Evolutionary conservation across 2,888 invertebrate species (phyloP), one percentile per base, ranked within the genome.

Genomic region (Andrena hattorfiana): DNA sequence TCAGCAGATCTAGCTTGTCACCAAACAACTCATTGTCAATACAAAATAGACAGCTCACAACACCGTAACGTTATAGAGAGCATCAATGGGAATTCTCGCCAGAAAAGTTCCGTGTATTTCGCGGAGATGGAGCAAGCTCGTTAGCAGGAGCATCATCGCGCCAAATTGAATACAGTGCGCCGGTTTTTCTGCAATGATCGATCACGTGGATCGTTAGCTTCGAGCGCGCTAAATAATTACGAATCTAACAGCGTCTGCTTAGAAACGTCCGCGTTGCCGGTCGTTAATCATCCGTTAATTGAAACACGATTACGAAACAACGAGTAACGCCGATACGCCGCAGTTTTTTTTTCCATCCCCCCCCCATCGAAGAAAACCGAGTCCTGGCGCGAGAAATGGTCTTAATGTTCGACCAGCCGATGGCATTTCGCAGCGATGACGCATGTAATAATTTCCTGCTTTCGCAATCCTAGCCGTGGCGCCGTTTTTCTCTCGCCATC

Each of bases 381-480:
- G 63, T 77, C 75, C 51, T 66, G 42, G 26, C 59, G 13, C 62
- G 60, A 73, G 77, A 75, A 74, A 77, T 73, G 62, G 32, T 56
- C 35, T 69, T 70, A 69, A 80, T 69, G 80, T 54, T 60, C 62
- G 42, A 23, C 69, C 42, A 28, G 13, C 30, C 72, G 81, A 77
- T 75, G 77, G 66, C 78, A 82, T 84, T 84, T 84, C 32, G 28
- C 70, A 62, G 72, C 83, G 68, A 64, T 74, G 80, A 70, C 80
- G 72, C 69, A 64, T 63, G 62, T 73, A 74, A 85, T 77, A 75
- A 85, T 81, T 83, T 83, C 80, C 83, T 80, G 56, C 80, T 85
- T 81, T 85, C 74, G 70, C 71, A 81, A 85, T 71, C n/a, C 8
- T 28, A 26, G 51, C 26, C 10, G 42, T 42, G 7, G 51, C 59